Conservation (phyloP, 2,113 vertebrate species). For the Percina caprodes region DNA sequence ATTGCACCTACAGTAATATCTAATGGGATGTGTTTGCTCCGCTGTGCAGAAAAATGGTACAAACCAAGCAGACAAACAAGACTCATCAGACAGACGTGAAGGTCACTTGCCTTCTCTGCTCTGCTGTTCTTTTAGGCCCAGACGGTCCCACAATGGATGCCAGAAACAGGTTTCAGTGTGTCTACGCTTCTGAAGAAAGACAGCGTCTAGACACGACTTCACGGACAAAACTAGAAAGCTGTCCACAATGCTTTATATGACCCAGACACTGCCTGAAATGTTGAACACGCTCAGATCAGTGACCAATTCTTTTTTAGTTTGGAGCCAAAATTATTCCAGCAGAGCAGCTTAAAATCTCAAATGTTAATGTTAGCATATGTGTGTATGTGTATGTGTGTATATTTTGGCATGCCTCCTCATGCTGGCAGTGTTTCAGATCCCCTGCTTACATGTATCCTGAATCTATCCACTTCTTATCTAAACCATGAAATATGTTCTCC, state of each 20-base stretch:
- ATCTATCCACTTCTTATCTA: conserved; percentile 64
- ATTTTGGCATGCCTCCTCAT: conserved; percentile 55
- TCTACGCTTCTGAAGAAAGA: conserved; percentile 36
- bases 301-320: conserved; percentile 1
- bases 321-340: conserved; percentile 37
- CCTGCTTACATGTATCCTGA: conserved; percentile 61
- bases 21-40: conserved; percentile 71
- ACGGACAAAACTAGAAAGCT: conserved; percentile 18
- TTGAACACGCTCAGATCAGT: conserved; percentile 9
- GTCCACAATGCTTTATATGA: conserved; percentile 32
- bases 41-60: conserved; percentile 70
- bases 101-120: conserved; percentile 74
- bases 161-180: conserved; percentile 46
- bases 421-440: conserved; percentile 61
- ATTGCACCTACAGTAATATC: conserved; percentile 42
- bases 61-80: conserved; percentile 70
- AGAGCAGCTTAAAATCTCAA: conserved; percentile 57
- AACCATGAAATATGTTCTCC: conserved; percentile 58
- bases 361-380: conserved; percentile 18
- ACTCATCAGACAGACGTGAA: conserved; percentile 76
- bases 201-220: conserved; percentile 7
- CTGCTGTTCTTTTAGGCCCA: conserved; percentile 48
- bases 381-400: conserved; percentile 43
- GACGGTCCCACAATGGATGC: conserved; percentile 51
- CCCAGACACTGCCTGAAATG: neutral